Base-by-base conservation (phyloP, 2,797 vertebrate genomes). In the Erethizon dorsatum region DNA sequence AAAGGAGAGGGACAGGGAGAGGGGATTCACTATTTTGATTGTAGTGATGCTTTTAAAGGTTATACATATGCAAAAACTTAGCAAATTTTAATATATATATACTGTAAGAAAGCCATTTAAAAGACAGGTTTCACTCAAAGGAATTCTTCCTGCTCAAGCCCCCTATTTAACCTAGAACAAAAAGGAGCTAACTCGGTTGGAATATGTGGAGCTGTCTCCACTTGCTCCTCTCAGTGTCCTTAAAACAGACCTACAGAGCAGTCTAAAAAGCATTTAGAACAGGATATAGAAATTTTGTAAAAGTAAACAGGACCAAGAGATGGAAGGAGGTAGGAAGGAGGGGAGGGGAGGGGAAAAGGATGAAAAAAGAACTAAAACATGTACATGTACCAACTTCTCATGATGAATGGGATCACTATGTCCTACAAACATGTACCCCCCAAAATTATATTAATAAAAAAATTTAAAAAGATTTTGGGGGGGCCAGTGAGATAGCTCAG, bases 81-180 rank as follows among this genome's bases (percentile, higher is more conserved):
- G 5, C n/a, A 65, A 15, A 33, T 65, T 65, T 65, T 14, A 14
- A 65, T 31, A 11, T 63, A 63, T 26, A 26, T 31, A 31, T 3
- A 63, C 12, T 37, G 84, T 83, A 96, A 78, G 61, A 94, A 84
- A 95, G 41, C 45, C 37, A 95, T 69, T 82, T 59, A 69, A 52
- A 82, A 83, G 73, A 18, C 52, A 71, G 33, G 3, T 18, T 88
- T 56, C 78, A 52, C 59, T 92, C n/a, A 83, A 92, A 86, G 63
- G 31, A 65, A 65, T 28, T 65, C 37, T 12, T 75, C 85, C 18
- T 73, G 63, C 63, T 80, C 37, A 82, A 86, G 57, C 31, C 33
- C 15, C 31, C 75, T 41, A 83, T 61, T 33, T 54, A 84, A 56
- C 24, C 50, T 91, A 86, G 10, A 65, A 56, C 50, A 82, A 71